Conservation (phyloP, 2,888 invertebrate genomes). For the Hirtodrosophila cameraria region DNA sequence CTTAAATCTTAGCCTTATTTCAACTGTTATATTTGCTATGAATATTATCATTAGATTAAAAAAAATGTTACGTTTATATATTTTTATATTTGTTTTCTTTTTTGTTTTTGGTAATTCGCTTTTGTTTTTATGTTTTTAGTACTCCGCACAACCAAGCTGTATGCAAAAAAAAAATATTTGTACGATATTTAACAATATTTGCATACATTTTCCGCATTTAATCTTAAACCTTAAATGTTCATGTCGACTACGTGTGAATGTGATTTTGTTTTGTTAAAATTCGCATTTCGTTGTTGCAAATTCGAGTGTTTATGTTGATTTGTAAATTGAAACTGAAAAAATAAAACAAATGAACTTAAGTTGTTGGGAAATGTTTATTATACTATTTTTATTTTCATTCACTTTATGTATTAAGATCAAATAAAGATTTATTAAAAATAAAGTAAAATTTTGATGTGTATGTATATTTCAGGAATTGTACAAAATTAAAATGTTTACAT, state of each 20-base stretch:
- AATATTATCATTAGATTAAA: conserved; percentile 23
- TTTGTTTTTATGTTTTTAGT: conserved; percentile 42
- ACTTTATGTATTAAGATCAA: conserved; percentile 13
- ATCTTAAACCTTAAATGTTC: conserved; percentile 19
- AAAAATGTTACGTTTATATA: conserved; percentile 28
- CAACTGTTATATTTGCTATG: conserved; percentile 13
- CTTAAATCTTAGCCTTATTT: background rate
- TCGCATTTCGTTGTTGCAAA: conserved; percentile 38
- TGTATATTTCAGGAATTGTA: conserved; percentile 37
- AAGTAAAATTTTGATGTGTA: conserved; percentile 27
- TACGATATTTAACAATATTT: conserved; percentile 43
- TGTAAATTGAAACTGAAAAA: conserved; percentile 10
- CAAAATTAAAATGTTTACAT: conserved; percentile 63
- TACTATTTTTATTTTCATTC: conserved; percentile 22
- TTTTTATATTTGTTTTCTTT: conserved; percentile 14
- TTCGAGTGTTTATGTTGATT: conserved; percentile 5
- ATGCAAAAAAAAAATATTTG: conserved; percentile 35
- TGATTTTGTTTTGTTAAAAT: conserved; percentile 3
- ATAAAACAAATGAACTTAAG: conserved; percentile 42
- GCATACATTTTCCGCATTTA: conserved; percentile 18
- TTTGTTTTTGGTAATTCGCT: conserved; percentile 5
- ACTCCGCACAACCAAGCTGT: conserved; percentile 76
- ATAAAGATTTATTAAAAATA: conserved; percentile 22
- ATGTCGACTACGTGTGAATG: background rate
- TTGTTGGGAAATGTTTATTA: conserved; percentile 51